These are phyloP conservation scores for Malacoraja senta DNA, from an alignment of 2,797 vertebrate species.

Conservation along the genomic window DNA sequence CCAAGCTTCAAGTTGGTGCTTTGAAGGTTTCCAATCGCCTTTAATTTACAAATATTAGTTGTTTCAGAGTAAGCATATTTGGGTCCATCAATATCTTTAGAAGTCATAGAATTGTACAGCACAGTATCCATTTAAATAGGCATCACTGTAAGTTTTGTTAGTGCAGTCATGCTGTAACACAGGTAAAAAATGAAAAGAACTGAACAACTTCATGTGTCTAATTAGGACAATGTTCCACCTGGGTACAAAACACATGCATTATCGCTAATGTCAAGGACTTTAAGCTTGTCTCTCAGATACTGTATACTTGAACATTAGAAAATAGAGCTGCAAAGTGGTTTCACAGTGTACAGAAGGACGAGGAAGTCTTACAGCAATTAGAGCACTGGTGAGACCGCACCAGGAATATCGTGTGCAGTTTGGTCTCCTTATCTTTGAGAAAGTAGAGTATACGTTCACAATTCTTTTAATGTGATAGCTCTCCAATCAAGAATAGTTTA, in stretches of 20 bases:
- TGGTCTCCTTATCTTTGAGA: too few species aligned
- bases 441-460: too few species aligned
- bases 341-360: too few species aligned
- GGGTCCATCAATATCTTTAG: too few species aligned
- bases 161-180: neutral
- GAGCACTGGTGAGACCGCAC: too few species aligned
- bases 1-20: neutral
- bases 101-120: too few species aligned
- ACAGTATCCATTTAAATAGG: neutral
- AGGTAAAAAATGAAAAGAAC: neutral
- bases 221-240: neutral
- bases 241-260: neutral
- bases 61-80: neutral
- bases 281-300: too few species aligned
- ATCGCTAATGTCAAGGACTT: neutral
- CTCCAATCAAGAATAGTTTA: too few species aligned
- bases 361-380: too few species aligned
- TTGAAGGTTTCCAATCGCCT: neutral
- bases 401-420: too few species aligned
- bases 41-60: neutral
- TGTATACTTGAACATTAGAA: neutral
- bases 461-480: too few species aligned
- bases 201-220: neutral
- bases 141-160: neutral
- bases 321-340: too few species aligned